Conservation (phyloP, 64 coral and sea anemone species). For the Orbicella faveolata region DNA sequence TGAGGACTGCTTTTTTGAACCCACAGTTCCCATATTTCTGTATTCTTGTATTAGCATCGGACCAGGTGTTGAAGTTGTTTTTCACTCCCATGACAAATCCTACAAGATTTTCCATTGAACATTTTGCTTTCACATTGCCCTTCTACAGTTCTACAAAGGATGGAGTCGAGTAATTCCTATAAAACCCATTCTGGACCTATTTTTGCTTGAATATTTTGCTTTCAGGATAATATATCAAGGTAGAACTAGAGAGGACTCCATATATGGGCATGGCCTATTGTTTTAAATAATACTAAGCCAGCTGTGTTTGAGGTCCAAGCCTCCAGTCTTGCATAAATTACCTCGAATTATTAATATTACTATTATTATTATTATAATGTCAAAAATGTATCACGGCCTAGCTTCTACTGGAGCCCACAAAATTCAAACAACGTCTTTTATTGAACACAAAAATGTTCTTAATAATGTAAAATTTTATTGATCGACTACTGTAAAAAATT, state of each 20-base stretch:
- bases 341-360: background rate
- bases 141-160: background rate
- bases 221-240: conserved; percentile 31
- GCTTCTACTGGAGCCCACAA: background rate
- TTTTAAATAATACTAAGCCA: conserved; percentile 24
- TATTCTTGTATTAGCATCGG: conserved; percentile 58
- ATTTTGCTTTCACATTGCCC: conserved; percentile 46
- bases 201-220: conserved; percentile 63
- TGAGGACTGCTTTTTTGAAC: conserved; percentile 74
- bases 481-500: background rate
- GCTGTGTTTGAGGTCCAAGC: conserved; percentile 38
- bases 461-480: background rate
- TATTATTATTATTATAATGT: conserved; percentile 48
- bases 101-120: conserved; percentile 45
- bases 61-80: conserved; percentile 50
- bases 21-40: conserved; percentile 77
- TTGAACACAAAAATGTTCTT: background rate
- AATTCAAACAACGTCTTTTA: background rate
- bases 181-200: conserved; percentile 61
- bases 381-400: conserved; percentile 31
- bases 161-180: conserved; percentile 21
- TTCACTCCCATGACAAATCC: conserved; percentile 45
- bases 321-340: conserved; percentile 22
- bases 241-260: conserved; percentile 58
- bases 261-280: conserved; percentile 80